Evolutionary conservation across 2,888 invertebrate genomes (phyloP).

Genomic region (Rotaria sp.): DNA sequence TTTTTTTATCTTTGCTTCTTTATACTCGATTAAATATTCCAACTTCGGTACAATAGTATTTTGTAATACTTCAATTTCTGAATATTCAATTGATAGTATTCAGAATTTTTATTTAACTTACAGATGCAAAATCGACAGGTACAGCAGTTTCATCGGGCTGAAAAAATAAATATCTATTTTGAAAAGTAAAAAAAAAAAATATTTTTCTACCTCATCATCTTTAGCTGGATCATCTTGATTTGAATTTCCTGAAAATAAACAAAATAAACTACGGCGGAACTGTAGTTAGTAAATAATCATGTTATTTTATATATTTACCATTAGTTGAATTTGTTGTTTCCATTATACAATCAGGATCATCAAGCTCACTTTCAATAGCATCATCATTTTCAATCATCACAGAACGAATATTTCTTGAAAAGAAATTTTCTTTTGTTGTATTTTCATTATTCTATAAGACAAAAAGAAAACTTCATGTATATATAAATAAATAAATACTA

Average conservation of each 20-base stretch:
- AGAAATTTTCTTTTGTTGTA: neutral
- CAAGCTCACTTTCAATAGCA: conserved; percentile 4
- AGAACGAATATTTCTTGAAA: neutral
- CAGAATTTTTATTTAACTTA: neutral
- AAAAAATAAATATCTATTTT: neutral
- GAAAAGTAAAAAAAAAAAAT: no score
- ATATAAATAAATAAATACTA: no score
- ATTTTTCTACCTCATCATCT: neutral
- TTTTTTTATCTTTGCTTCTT: no score
- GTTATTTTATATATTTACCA: neutral
- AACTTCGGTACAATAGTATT: no score
- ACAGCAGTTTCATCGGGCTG: neutral
- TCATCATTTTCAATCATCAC: neutral
- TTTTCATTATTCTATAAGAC: no score
- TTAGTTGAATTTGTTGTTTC: neutral
- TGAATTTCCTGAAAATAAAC: neutral
- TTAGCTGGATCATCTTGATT: neutral
- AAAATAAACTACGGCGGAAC: neutral
- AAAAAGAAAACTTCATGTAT: no score
- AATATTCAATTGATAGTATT: no score
- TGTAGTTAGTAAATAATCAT: neutral
- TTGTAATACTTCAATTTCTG: no score
- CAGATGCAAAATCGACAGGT: neutral
- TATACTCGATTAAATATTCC: no score
- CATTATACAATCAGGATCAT: neutral